Percentiles rank a stretch among this genome's conserved stretches.
Evolutionary conservation across 2,113 vertebrate species (phyloP).

Genomic region (Elachura formosa): DNA sequence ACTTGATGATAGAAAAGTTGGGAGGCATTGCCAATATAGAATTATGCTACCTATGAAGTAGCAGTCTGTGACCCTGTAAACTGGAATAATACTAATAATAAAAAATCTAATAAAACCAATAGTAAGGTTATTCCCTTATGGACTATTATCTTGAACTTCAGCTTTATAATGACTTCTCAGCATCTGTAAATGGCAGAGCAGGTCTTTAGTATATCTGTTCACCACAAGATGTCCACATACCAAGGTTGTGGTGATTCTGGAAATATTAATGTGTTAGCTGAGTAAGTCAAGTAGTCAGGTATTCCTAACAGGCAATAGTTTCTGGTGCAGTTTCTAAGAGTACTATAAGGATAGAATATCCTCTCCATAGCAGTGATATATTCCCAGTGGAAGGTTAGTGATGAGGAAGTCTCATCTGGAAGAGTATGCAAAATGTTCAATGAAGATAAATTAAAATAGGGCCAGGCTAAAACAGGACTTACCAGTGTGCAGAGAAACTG

Average conservation of each 20-base stretch:
- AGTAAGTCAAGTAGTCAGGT: not conserved
- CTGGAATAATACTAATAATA: not conserved
- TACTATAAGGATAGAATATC: not conserved
- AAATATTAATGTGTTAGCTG: not conserved
- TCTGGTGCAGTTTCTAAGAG: not conserved
- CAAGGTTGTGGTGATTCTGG: not conserved
- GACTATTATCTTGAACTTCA: not conserved
- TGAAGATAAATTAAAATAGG: not conserved
- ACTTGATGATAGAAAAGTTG: not conserved
- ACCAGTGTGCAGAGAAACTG: not conserved
- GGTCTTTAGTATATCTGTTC: not conserved
- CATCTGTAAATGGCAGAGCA: not conserved
- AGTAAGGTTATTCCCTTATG: not conserved
- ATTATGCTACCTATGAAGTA: not conserved
- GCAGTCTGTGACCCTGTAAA: not conserved
- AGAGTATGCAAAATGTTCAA: not conserved
- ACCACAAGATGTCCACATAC: not conserved
- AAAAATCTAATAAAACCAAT: constrained; percentile 4
- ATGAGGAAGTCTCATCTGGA: not conserved
- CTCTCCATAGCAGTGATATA: not conserved
- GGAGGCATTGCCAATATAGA: not conserved
- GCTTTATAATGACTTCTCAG: not conserved
- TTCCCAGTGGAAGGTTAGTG: not conserved
- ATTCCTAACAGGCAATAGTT: not conserved
- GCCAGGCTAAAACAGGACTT: not conserved